A percentile compares a stretch with the other conserved stretches of the same genome.
phyloP scores from a whole-genome alignment of 2,888 invertebrate species.

The Hirtodrosophila confusa region DNA sequence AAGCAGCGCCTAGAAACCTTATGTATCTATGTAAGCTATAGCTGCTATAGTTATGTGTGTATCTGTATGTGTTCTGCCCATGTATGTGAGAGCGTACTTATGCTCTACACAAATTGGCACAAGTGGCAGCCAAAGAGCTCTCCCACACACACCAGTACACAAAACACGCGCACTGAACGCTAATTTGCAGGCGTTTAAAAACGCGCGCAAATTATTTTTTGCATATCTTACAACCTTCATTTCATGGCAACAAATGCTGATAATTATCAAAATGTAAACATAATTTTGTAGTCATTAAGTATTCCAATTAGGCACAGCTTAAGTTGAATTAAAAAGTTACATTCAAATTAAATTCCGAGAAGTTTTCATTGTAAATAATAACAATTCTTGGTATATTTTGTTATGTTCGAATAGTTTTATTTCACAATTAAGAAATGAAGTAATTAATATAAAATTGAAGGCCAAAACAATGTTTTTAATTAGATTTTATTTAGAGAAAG shows the following conservation, averaged over 20 bases:
- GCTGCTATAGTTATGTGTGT: conserved; percentile 13
- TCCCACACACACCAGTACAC: neutral
- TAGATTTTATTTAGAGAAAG: no score
- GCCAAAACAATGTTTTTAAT: no score
- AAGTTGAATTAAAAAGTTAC: no score
- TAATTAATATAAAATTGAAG: no score
- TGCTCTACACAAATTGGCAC: conserved; percentile 62
- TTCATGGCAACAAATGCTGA: neutral
- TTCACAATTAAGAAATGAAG: no score
- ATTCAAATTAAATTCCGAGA: no score
- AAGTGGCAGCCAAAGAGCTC: conserved; percentile 29
- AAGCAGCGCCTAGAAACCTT: conserved; percentile 40
- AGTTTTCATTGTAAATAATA: no score
- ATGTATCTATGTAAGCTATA: conserved; percentile 4
- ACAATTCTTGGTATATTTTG: no score
- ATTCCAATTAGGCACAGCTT: no score
- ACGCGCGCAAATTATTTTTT: conserved; percentile 19
- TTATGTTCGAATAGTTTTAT: no score
- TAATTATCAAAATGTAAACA: no score
- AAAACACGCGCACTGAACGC: neutral
- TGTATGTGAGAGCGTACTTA: conserved; percentile 14
- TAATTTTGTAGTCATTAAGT: no score
- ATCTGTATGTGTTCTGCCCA: conserved; percentile 5
- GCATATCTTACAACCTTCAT: neutral
- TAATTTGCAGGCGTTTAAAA: conserved; percentile 38